Percentiles rank a stretch among this genome's conserved stretches.
phyloP scores from a whole-genome alignment of 23 tunicate species.

The Oikopleura albicans region DNA sequence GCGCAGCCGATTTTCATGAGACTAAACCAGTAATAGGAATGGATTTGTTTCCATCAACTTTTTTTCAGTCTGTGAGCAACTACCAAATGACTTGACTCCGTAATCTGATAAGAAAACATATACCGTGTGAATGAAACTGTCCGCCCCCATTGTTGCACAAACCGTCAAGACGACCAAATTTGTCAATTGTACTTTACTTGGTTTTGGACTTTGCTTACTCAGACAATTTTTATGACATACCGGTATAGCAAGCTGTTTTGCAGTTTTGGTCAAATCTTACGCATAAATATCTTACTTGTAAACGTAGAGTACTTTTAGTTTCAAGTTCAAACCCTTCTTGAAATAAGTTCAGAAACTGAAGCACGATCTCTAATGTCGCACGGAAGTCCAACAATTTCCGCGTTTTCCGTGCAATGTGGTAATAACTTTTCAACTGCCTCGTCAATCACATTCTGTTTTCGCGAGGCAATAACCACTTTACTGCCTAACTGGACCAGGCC shows the following conservation, averaged over 20 bases:
- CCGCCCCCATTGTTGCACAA: constrained; percentile 29
- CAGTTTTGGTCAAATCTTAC: no score
- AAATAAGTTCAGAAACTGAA: constrained; percentile 20
- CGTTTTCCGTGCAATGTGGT: not conserved
- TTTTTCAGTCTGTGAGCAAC: no score
- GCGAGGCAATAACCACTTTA: constrained; percentile 25
- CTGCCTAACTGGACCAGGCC: constrained; percentile 23
- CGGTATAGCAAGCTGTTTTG: no score
- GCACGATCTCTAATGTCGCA: constrained; percentile 35
- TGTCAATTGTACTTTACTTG: constrained; percentile 17
- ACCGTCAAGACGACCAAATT: constrained; percentile 22
- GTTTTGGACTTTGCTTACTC: constrained; percentile 30
- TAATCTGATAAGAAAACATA: no score
- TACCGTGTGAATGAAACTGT: constrained; percentile 17
- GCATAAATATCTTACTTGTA: no score
- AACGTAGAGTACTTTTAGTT: no score
- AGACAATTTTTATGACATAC: no score
- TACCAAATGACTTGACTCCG: no score
- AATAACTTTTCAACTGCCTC: constrained; percentile 18
- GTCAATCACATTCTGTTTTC: constrained; percentile 17
- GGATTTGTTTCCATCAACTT: no score
- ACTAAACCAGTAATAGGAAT: no score
- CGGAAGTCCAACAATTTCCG: not conserved
- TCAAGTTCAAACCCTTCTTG: no score
- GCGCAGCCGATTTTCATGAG: no score